phyloP scores from a whole-genome alignment of 2,113 vertebrate genomes.

The Archilochus colubris region DNA sequence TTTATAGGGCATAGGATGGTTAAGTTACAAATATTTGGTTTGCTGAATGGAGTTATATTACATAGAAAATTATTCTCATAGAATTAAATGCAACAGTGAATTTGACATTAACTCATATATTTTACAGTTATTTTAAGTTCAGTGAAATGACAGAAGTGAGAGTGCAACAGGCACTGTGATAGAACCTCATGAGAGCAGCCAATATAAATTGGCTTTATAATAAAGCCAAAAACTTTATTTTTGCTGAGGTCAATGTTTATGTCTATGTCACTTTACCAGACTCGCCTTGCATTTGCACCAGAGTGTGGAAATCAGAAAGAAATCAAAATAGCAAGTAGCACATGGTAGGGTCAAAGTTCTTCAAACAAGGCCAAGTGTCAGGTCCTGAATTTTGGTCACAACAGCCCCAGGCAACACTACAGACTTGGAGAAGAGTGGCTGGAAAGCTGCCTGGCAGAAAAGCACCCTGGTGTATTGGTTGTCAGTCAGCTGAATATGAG shows the following conservation, averaged over 20 bases:
- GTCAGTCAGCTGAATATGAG: too few relatives aligned
- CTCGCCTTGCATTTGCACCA: neutral
- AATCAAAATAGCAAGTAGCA: neutral
- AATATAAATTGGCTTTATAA: too few relatives aligned
- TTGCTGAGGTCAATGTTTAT: neutral
- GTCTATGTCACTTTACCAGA: neutral
- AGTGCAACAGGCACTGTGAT: accelerated
- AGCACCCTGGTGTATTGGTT: too few relatives aligned
- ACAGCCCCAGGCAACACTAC: too few relatives aligned
- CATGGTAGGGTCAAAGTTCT: neutral
- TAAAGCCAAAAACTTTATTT: neutral
- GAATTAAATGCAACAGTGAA: neutral
- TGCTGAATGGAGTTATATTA: neutral
- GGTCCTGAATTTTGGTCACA: too few relatives aligned
- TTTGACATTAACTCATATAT: too few relatives aligned
- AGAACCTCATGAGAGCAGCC: neutral
- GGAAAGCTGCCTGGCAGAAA: too few relatives aligned
- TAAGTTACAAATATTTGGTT: neutral
- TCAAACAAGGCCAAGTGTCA: neutral
- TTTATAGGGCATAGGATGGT: neutral
- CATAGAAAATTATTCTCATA: neutral
- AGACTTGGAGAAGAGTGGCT: too few relatives aligned
- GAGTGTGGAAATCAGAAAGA: neutral
- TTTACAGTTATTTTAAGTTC: neutral
- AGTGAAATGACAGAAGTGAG: neutral